These are phyloP conservation scores for Potamarius usumacintae DNA, from an alignment of 2,113 vertebrate species.

Conservation along the genomic window DNA sequence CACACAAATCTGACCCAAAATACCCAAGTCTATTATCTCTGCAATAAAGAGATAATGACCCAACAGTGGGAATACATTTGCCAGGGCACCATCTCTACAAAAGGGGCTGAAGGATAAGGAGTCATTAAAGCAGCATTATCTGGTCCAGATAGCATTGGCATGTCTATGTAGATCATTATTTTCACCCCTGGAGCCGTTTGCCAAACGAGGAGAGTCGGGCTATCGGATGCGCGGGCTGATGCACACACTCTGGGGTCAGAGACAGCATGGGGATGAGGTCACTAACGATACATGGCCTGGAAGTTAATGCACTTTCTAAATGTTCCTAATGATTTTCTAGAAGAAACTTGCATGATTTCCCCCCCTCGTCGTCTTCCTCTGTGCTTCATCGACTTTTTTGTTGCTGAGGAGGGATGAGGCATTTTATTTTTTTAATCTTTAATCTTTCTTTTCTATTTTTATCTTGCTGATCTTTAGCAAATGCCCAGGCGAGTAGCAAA, in stretches of 20 bases:
- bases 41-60: slow-evolving; percentile 73
- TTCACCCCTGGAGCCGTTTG: slow-evolving; percentile 74
- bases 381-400: slow-evolving; percentile 54
- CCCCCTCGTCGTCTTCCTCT: slow-evolving; percentile 38
- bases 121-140: slow-evolving; percentile 75
- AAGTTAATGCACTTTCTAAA: slow-evolving; percentile 70
- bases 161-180: slow-evolving; percentile 78
- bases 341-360: slow-evolving; percentile 50
- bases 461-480: slow-evolving; percentile 44
- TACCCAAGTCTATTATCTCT: slow-evolving; percentile 64
- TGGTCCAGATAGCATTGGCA: slow-evolving; percentile 75
- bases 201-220: slow-evolving; percentile 59
- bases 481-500: slow-evolving; percentile 46
- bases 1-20: slow-evolving; percentile 64
- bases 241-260: slow-evolving; percentile 66
- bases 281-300: slow-evolving; percentile 68
- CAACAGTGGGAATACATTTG: slow-evolving; percentile 70
- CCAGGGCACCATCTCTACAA: slow-evolving; percentile 65
- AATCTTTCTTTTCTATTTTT: slow-evolving; percentile 49
- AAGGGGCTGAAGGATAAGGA: slow-evolving; percentile 72
- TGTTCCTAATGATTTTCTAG: slow-evolving; percentile 67
- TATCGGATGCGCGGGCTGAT: slow-evolving; percentile 51
- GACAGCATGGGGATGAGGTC: slow-evolving; percentile 63
- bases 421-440: slow-evolving; percentile 42
- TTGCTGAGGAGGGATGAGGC: slow-evolving; percentile 34